Conservation (phyloP, 2,888 invertebrate genomes). For the Mythimna albipuncta region DNA sequence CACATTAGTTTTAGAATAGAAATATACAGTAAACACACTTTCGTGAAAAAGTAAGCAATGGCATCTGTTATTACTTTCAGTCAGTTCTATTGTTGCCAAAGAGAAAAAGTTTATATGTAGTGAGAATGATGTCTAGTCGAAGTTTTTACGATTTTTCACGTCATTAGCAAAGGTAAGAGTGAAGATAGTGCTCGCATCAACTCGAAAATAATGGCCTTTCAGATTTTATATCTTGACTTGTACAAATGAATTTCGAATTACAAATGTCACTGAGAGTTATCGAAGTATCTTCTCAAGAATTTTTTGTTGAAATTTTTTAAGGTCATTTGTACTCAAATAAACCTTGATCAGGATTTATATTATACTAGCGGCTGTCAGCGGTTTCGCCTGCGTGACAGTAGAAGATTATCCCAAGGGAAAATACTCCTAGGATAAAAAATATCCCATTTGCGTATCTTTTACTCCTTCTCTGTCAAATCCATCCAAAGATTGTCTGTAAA, state of each 20-base stretch:
- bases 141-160: constrained; percentile 48
- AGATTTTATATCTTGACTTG: constrained; percentile 29
- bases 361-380: too few species aligned
- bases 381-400: too few species aligned
- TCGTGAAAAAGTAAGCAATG: constrained; percentile 62
- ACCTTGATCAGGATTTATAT: constrained; percentile 10
- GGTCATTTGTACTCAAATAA: constrained; percentile 11
- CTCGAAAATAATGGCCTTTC: constrained; percentile 27
- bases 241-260: constrained; percentile 33
- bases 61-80: constrained; percentile 63
- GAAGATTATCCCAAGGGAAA: too few species aligned
- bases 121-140: constrained; percentile 43
- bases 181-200: constrained; percentile 20
- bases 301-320: background rate
- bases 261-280: constrained; percentile 7
- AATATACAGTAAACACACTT: constrained; percentile 81
- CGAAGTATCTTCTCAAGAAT: background rate
- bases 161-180: constrained; percentile 40
- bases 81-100: constrained; percentile 38
- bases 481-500: too few species aligned
- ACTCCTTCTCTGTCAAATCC: too few species aligned
- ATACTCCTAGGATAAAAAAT: too few species aligned
- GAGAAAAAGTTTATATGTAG: constrained; percentile 35
- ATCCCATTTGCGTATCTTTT: too few species aligned
- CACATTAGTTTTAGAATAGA: constrained; percentile 86